Conservation (phyloP, 1,140 invertebrate genomes). For the Calephelis nemesis region DNA sequence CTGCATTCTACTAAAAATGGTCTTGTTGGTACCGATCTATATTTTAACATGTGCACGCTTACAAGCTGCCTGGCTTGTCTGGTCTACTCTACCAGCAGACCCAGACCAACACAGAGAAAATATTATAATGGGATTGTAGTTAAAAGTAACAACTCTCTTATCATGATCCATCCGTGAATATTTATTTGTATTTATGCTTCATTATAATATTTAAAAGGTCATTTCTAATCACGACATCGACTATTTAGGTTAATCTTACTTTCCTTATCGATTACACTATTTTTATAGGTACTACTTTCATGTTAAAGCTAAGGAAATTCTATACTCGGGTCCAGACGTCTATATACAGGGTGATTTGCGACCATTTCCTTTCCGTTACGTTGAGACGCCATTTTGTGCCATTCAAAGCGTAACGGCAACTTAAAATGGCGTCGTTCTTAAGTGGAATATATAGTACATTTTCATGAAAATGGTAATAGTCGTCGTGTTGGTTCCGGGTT, state of each 20-base stretch:
- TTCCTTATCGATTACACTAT: slow-evolving; percentile 18
- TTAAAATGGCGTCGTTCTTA: too few species aligned
- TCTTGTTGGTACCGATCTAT: too few species aligned
- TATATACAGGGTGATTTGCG: neutral
- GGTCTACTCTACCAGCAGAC: too few species aligned
- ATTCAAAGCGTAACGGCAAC: neutral
- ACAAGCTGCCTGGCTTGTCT: too few species aligned
- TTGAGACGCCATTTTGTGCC: neutral
- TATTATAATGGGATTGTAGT: too few species aligned
- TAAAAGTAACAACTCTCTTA: too few species aligned
- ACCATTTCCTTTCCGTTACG: neutral
- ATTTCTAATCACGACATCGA: slow-evolving; percentile 15
- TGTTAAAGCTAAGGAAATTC: neutral
- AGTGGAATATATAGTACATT: too few species aligned
- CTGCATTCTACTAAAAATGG: too few species aligned
- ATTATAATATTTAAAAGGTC: slow-evolving; percentile 4
- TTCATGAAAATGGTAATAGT: too few species aligned
- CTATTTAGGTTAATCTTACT: slow-evolving; percentile 3
- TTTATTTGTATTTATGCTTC: neutral
- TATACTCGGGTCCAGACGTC: neutral
- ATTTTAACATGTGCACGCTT: too few species aligned
- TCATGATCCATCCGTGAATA: neutral
- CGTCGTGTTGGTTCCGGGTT: too few species aligned
- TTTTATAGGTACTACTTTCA: slow-evolving; percentile 1
- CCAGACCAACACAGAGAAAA: too few species aligned